Evolutionary conservation across 2,113 vertebrate genomes (phyloP).

Genomic region (Serinus canaria): DNA sequence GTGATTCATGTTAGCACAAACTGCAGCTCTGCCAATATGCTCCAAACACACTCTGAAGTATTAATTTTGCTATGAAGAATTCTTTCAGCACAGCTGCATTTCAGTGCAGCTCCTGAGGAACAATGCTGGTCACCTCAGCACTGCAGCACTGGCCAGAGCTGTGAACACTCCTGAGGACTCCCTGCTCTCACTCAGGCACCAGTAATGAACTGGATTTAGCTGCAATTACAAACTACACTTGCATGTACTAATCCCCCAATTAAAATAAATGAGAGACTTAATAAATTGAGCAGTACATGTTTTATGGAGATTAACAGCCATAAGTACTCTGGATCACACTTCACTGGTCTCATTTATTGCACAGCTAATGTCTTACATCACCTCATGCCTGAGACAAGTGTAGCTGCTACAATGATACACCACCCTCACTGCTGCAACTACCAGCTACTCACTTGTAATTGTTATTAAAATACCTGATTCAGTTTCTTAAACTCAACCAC

Average conservation of each 20-base stretch:
- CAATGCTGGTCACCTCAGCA: not conserved
- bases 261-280: not conserved
- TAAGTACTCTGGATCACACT: not conserved
- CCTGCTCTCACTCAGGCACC: not conserved
- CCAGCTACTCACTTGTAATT: not conserved
- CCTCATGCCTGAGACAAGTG: not conserved
- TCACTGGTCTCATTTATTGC: not conserved
- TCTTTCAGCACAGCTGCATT: not conserved
- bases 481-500: slow-evolving; percentile 97
- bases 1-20: not conserved
- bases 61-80: not conserved
- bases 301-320: not conserved
- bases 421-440: not conserved
- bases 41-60: not conserved
- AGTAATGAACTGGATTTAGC: not conserved
- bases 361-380: not conserved
- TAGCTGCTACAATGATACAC: not conserved
- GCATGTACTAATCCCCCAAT: not conserved
- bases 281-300: not conserved
- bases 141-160: not conserved
- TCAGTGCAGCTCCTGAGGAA: not conserved
- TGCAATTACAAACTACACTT: not conserved
- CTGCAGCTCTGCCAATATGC: not conserved
- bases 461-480: slow-evolving; percentile 83
- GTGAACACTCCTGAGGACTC: not conserved